Conservation (phyloP, 1,140 invertebrate genomes). For the Halesus radiatus region DNA sequence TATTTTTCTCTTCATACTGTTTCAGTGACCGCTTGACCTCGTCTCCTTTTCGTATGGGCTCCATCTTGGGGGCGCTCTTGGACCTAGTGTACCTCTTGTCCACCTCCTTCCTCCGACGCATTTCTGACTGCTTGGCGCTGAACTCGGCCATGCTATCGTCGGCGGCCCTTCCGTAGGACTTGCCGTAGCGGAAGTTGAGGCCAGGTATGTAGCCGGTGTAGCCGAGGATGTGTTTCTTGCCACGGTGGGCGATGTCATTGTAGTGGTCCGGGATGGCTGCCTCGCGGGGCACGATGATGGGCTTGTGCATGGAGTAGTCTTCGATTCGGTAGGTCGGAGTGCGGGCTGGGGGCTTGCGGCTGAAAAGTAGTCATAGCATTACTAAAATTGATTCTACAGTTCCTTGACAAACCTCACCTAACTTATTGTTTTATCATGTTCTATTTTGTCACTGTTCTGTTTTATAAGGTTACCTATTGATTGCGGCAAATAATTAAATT, state of each 20-base stretch:
- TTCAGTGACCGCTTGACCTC: constrained; percentile 68
- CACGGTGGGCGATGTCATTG: constrained; percentile 64
- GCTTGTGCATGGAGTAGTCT: constrained; percentile 51
- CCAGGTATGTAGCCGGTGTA: constrained; percentile 75
- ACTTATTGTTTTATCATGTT: no score
- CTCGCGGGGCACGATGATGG: constrained; percentile 59
- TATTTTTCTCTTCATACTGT: constrained; percentile 68
- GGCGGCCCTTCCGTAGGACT: constrained; percentile 78
- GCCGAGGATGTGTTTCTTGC: constrained; percentile 75
- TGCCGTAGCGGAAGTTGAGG: constrained; percentile 73
- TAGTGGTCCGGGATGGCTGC: constrained; percentile 65
- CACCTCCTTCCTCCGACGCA: constrained; percentile 68
- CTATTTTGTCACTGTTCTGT: no score
- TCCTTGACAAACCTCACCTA: no score
- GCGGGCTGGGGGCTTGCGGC: constrained; percentile 63
- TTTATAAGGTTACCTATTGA: no score
- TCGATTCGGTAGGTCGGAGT: constrained; percentile 62
- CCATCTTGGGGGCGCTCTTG: constrained; percentile 70
- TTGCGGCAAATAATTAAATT: no score
- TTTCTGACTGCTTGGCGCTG: constrained; percentile 70
- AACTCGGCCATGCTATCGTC: constrained; percentile 80
- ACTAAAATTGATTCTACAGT: no score
- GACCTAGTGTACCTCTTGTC: constrained; percentile 68
- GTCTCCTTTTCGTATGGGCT: constrained; percentile 69
- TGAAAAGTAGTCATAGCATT: background rate